Percentiles rank a stretch among this genome's conserved stretches.
These are phyloP conservation scores for Aradophagus sp. DNA, from an alignment of 1,140 invertebrate genomes.

Conservation along the genomic window DNA sequence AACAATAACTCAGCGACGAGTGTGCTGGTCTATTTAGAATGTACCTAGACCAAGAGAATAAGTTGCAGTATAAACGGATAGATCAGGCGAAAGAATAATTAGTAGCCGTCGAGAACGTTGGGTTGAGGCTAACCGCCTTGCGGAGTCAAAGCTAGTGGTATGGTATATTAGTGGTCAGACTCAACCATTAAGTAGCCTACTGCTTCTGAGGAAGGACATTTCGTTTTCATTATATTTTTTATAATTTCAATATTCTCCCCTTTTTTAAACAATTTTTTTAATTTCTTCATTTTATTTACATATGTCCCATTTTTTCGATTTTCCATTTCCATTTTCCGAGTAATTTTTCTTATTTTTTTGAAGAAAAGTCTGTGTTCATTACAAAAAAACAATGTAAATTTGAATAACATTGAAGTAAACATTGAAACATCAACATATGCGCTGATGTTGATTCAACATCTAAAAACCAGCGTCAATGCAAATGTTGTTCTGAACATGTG, in stretches of 20 bases:
- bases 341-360: too few relatives aligned
- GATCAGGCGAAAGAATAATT: conserved; percentile 68
- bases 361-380: too few relatives aligned
- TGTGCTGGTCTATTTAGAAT: conserved; percentile 34
- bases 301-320: neutral
- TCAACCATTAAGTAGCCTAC: conserved; percentile 64
- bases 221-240: conserved; percentile 36
- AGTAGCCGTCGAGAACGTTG: conserved; percentile 63
- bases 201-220: conserved; percentile 50
- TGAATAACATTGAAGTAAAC: too few relatives aligned
- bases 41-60: conserved; percentile 42
- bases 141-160: conserved; percentile 63
- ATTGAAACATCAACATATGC: too few relatives aligned
- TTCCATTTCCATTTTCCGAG: too few relatives aligned
- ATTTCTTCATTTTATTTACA: too few relatives aligned
- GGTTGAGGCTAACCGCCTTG: conserved; percentile 63
- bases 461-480: too few relatives aligned
- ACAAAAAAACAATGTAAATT: too few relatives aligned
- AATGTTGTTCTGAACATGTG: too few relatives aligned
- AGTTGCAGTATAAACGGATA: conserved; percentile 53
- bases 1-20: conserved; percentile 23
- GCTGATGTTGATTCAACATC: too few relatives aligned
- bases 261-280: conserved; percentile 33
- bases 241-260: conserved; percentile 40
- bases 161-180: conserved; percentile 67